Evolutionary conservation across 2,888 invertebrate species (phyloP).

Genomic region (Torymus auratus): DNA sequence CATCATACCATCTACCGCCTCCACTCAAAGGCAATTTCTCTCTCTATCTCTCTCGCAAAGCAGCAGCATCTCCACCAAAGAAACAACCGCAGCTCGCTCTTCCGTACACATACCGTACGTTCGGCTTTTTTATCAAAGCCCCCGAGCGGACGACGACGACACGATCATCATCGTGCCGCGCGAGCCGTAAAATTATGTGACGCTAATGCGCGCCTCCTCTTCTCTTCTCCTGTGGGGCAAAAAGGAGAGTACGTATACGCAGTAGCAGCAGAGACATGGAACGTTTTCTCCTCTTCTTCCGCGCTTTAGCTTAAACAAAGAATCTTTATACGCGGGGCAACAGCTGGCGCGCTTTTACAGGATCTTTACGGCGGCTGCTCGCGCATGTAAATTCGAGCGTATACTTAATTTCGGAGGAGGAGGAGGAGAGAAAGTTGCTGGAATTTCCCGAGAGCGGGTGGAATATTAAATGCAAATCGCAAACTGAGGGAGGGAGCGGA

Average conservation of each 20-base stretch:
- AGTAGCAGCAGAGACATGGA: background rate
- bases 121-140: slow-evolving; percentile 43
- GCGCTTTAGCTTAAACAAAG: slow-evolving; percentile 36
- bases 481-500: too few species aligned
- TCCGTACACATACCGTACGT: background rate
- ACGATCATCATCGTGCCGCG: slow-evolving; percentile 4
- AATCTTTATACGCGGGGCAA: slow-evolving; percentile 42
- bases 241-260: background rate
- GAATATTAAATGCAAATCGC: too few species aligned
- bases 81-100: slow-evolving; percentile 12
- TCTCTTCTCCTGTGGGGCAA: too few species aligned
- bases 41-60: too few species aligned
- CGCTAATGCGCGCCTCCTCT: slow-evolving; percentile 59
- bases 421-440: too few species aligned
- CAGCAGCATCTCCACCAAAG: too few species aligned
- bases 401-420: too few species aligned
- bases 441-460: too few species aligned
- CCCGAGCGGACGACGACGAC: background rate
- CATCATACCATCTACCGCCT: too few species aligned
- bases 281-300: slow-evolving; percentile 11
- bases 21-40: too few species aligned
- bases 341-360: slow-evolving; percentile 43
- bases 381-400: too few species aligned
- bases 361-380: too few species aligned
- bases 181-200: slow-evolving; percentile 62